These are phyloP conservation scores for Microtus ochrogaster DNA, from an alignment of 2,113 vertebrate species.

Conservation along the genomic window DNA sequence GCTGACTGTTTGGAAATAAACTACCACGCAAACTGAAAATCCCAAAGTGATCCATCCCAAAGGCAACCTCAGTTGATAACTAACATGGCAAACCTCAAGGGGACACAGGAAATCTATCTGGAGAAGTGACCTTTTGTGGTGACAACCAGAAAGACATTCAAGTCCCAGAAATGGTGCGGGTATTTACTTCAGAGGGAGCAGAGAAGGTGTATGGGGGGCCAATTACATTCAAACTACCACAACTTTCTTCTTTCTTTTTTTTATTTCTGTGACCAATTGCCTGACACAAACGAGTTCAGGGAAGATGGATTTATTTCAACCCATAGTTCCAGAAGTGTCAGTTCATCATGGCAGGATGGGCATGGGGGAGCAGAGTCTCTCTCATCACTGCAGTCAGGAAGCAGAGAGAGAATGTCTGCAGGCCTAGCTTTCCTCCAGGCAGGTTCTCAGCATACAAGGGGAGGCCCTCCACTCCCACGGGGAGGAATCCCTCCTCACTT, in stretches of 20 bases:
- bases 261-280: background rate
- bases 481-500: too few relatives aligned
- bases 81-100: background rate
- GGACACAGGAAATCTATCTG: background rate
- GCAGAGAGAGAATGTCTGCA: background rate
- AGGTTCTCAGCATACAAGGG: background rate
- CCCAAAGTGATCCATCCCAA: background rate
- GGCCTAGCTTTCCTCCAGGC: background rate
- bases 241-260: background rate
- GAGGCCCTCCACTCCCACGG: background rate
- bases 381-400: background rate
- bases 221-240: background rate
- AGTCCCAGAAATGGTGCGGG: background rate
- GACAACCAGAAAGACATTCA: too few relatives aligned
- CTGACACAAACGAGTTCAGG: background rate
- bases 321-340: background rate
- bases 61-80: background rate
- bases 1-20: background rate
- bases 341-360: background rate
- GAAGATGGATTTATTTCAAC: background rate
- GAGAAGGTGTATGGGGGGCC: background rate
- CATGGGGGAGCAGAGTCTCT: background rate
- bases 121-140: background rate
- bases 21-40: background rate
- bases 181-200: background rate